Evolutionary conservation across 2,888 invertebrate genomes (phyloP), one percentile per base, ranked within the genome.

Genomic region (Brachypalpus laphriformis): DNA sequence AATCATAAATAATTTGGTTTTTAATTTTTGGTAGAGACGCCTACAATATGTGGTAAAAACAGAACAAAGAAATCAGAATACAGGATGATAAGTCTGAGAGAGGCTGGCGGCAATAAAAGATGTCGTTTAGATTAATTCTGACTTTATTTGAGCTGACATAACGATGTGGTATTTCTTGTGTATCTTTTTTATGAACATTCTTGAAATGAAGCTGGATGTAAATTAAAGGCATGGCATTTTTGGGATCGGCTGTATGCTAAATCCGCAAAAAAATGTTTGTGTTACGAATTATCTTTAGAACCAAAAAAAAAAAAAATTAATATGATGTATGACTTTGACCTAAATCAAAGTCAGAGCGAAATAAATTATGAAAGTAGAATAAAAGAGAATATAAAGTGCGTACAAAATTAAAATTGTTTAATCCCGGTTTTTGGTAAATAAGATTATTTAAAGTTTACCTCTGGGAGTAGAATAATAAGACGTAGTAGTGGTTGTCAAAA

Each of bases 291-390:
- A 66, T 34, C 25, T 66, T 22, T 18, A 22, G 34, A 22, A 20
- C 51, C 49, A 8, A 28, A 57, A 57, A 3, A 54, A 54, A 20
- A 59, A 54, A 31, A 59, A 49, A 66, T n/a, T n/a, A n/a, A n/a
- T n/a, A n/a, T 54, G 61, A 70, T 70, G 45, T 70, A 70, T 31
- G 51, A 51, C 57, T 68, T 40, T 34, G 54, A 70, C 76, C 76
- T 34, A 34, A 61, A 77, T 70, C 76, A 70, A 77, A 54, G 70
- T 70, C 70, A 70, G 54, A 34, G 22, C 6, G 16, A 18, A 31
- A 61, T 61, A 37, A 65, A 37, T 18, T 18, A 56, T 37, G 56
- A 47, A 70, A 16, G 9, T 20, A 9, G 37, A 25, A 14, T n/a
- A 47, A 11, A 20, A 20, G 20, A 18, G 9, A 20, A 20, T 47